A percentile compares a stretch with the other conserved stretches of the same genome.
phyloP scores from a whole-genome alignment of 2,113 vertebrate species.

The Anser cygnoides region DNA sequence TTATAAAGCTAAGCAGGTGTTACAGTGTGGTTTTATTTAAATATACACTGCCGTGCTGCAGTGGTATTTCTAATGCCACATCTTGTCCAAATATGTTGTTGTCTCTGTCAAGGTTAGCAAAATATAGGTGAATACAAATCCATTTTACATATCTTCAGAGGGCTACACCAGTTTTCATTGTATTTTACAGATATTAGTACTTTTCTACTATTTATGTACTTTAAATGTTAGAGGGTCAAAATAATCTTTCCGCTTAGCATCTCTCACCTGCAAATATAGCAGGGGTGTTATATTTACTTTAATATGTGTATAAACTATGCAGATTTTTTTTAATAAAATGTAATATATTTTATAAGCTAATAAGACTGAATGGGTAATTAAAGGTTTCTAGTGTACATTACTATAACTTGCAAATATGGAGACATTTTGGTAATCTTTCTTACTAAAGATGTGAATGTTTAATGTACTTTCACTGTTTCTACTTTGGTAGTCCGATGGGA shows the following conservation, averaged over 20 bases:
- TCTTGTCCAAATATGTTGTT: not conserved
- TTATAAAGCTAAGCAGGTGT: not conserved
- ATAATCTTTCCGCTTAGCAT: slow-evolving; percentile 78
- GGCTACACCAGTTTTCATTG: slow-evolving; percentile 63
- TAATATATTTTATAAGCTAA: slow-evolving; percentile 88
- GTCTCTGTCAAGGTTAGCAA: slow-evolving; percentile 65
- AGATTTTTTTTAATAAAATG: slow-evolving; percentile 80
- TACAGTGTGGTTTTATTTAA: slow-evolving; percentile 4
- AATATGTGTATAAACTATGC: slow-evolving; percentile 82
- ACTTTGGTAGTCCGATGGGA: slow-evolving; percentile 91
- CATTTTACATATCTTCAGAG: slow-evolving; percentile 69
- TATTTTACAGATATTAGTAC: slow-evolving; percentile 78
- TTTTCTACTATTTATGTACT: slow-evolving; percentile 73
- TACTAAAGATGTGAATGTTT: slow-evolving; percentile 87
- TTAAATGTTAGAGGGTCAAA: slow-evolving; percentile 77
- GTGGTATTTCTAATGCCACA: not conserved
- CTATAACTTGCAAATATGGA: slow-evolving; percentile 78
- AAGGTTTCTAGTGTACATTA: slow-evolving; percentile 89
- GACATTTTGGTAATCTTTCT: slow-evolving; percentile 85
- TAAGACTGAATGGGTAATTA: slow-evolving; percentile 87
- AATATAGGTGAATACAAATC: slow-evolving; percentile 42
- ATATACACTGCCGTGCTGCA: slow-evolving; percentile 4
- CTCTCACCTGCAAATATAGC: slow-evolving; percentile 76
- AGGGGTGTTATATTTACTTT: slow-evolving; percentile 78
- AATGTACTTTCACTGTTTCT: slow-evolving; percentile 82